Conservation (phyloP, 2,888 invertebrate species). For the Eulithis prunata region DNA sequence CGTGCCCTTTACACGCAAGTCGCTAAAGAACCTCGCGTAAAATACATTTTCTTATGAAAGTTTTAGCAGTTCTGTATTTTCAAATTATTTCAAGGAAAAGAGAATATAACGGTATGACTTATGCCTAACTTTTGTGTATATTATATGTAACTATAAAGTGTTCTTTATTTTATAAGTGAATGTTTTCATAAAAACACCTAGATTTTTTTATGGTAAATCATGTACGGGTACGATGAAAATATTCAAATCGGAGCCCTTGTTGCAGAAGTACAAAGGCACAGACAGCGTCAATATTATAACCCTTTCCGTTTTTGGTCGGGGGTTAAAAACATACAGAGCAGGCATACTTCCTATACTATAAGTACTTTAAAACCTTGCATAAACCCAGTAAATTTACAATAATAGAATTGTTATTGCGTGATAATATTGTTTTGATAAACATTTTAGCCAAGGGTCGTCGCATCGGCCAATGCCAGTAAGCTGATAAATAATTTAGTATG, state of each 20-base stretch:
- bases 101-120: not conserved
- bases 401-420: constrained; percentile 42
- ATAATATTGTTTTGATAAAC: constrained; percentile 51
- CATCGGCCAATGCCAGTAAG: constrained; percentile 32
- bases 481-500: constrained; percentile 32
- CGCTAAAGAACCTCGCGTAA: constrained; percentile 6
- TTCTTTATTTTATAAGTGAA: too few relatives aligned
- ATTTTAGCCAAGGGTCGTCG: constrained; percentile 38
- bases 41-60: not conserved
- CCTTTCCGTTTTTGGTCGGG: too few relatives aligned
- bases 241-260: too few relatives aligned
- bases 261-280: too few relatives aligned
- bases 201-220: too few relatives aligned
- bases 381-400: constrained; percentile 7
- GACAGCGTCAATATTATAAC: too few relatives aligned
- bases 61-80: not conserved
- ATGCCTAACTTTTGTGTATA: not conserved
- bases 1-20: constrained; percentile 34
- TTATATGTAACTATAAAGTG: too few relatives aligned
- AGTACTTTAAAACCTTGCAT: constrained; percentile 1
- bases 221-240: too few relatives aligned
- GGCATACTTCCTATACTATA: too few relatives aligned
- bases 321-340: too few relatives aligned
- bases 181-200: too few relatives aligned
- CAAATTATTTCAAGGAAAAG: not conserved